Conservation (phyloP, 2,113 vertebrate species). For the Chamaea fasciata region DNA sequence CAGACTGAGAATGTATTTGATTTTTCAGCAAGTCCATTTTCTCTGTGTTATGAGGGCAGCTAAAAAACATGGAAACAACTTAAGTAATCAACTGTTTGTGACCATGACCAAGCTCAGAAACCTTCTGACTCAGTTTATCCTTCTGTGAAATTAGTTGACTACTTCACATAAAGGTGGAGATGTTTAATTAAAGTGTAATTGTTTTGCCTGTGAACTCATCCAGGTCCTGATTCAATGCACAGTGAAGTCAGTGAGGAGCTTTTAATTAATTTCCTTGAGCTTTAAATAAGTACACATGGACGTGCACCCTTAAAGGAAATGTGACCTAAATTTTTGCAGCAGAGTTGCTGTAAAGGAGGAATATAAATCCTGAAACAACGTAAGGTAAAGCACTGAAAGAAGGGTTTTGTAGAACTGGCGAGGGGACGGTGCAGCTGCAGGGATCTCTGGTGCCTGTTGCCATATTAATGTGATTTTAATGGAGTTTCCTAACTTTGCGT, state of each 20-base stretch:
- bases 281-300: neutral
- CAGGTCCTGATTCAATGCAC: constrained; percentile 17
- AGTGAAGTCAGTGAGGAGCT: constrained; percentile 36
- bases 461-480: neutral
- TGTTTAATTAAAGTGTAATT: constrained; percentile 61
- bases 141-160: constrained; percentile 32
- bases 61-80: neutral
- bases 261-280: constrained; percentile 60
- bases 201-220: constrained; percentile 33
- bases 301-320: neutral
- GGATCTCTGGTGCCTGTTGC: neutral
- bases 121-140: constrained; percentile 42
- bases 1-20: neutral
- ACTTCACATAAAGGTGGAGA: constrained; percentile 9
- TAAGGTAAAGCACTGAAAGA: neutral
- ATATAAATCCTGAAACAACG: neutral
- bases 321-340: constrained; percentile 42
- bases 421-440: neutral
- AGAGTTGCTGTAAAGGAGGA: neutral
- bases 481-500: neutral
- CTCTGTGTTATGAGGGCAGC: neutral
- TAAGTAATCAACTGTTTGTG: neutral
- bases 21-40: neutral
- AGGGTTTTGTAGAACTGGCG: neutral
- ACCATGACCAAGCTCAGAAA: neutral